A percentile compares a stretch with the other conserved stretches of the same genome.
Evolutionary conservation across 1,140 invertebrate species (phyloP).

Genomic region (Rhysida immarginata): DNA sequence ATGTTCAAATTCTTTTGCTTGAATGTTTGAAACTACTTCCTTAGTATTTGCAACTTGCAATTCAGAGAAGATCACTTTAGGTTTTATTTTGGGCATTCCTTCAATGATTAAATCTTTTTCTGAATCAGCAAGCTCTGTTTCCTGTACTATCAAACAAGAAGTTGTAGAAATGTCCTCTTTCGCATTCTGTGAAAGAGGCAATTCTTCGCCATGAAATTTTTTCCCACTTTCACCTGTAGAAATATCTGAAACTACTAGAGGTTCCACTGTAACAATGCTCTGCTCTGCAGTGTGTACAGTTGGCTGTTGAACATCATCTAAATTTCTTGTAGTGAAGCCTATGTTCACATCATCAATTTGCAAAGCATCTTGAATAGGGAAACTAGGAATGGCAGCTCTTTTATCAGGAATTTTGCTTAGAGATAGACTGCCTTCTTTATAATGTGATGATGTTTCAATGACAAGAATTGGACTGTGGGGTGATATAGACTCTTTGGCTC

Average conservation of each 20-base stretch:
- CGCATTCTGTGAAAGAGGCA: constrained; percentile 5
- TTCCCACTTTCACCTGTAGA: constrained; percentile 8
- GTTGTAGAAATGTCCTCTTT: not conserved
- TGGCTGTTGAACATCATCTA: not conserved
- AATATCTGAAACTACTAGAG: not conserved
- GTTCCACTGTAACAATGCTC: not conserved
- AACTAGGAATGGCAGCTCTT: constrained; percentile 5
- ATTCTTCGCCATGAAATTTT: constrained; percentile 8
- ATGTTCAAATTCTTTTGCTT: not conserved
- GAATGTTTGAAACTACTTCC: constrained; percentile 3
- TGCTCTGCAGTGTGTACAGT: not conserved
- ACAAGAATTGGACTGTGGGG: not conserved
- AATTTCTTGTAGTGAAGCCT: constrained; percentile 8
- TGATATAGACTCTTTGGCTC: not conserved
- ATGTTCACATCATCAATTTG: constrained; percentile 10
- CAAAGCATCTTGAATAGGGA: constrained; percentile 13
- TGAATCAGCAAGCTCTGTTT: not conserved
- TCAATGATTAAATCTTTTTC: not conserved
- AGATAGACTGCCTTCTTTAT: not conserved
- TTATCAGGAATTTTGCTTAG: not conserved
- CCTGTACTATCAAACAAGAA: not conserved
- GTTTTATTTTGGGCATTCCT: not conserved
- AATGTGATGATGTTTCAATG: not conserved
- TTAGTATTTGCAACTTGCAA: constrained; percentile 12
- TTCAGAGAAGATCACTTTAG: not conserved